A percentile compares a stretch with the other conserved stretches of the same genome.
phyloP scores from a whole-genome alignment of 2,797 vertebrate genomes.

The Lemur catta region DNA sequence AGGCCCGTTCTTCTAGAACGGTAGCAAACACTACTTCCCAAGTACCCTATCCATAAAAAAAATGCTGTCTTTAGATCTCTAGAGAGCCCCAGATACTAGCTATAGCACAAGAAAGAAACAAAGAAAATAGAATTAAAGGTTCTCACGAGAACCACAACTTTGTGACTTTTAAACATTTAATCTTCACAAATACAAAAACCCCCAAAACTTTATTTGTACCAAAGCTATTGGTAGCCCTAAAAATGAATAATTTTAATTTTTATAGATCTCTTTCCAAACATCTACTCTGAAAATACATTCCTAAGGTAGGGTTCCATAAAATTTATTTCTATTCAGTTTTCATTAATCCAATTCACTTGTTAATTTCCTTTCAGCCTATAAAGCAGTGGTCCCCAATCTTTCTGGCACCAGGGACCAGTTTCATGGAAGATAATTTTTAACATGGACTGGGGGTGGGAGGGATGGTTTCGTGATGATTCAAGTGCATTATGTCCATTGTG shows the following conservation, averaged over 20 bases:
- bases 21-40: conserved; percentile 55
- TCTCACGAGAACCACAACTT: conserved; percentile 51
- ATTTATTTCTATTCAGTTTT: conserved; percentile 50
- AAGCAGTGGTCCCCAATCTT: not conserved
- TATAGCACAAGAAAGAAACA: conserved; percentile 66
- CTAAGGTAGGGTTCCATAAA: not conserved
- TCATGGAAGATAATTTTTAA: no score
- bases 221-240: not conserved
- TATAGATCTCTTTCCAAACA: not conserved
- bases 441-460: no score
- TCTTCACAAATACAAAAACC: conserved; percentile 26
- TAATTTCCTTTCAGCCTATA: conserved; percentile 31
- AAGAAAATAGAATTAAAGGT: conserved; percentile 70
- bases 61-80: conserved; percentile 26
- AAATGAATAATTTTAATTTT: conserved; percentile 51
- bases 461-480: no score
- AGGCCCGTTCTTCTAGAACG: not conserved
- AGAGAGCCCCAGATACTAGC: conserved; percentile 38
- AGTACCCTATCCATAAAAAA: conserved; percentile 31
- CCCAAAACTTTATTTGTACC: not conserved
- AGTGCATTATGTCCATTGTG: no score
- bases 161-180: conserved; percentile 30
- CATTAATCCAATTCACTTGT: not conserved
- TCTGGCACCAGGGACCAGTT: no score
- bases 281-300: conserved; percentile 33